phyloP scores from a whole-genome alignment of 1,140 invertebrate genomes.

The Cheumatopsyche charites region DNA sequence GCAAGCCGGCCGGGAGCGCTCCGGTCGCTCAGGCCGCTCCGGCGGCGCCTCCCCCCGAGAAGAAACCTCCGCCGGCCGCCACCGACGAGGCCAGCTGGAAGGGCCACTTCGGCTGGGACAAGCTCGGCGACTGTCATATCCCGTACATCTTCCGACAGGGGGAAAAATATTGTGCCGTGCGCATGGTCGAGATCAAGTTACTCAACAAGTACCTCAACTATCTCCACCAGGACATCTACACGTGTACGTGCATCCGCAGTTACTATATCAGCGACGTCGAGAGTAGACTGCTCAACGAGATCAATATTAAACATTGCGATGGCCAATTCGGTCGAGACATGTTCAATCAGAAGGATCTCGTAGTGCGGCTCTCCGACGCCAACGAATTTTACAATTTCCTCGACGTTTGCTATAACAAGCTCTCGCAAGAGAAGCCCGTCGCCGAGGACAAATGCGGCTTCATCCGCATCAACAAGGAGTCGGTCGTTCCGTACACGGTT shows the following conservation, averaged over 20 bases:
- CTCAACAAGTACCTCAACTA: conserved; percentile 85
- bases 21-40: conserved; percentile 51
- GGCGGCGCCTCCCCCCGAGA: conserved; percentile 52
- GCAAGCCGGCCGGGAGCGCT: conserved; percentile 53
- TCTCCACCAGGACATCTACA: conserved; percentile 82
- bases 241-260: conserved; percentile 87
- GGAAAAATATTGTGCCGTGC: conserved; percentile 88
- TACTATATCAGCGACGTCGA: conserved; percentile 93
- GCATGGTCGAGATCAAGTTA: conserved; percentile 88
- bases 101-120: conserved; percentile 89
- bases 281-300: conserved; percentile 88
- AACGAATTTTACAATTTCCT: conserved; percentile 90
- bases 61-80: conserved; percentile 60
- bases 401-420: conserved; percentile 85
- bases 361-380: conserved; percentile 85
- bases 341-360: conserved; percentile 89
- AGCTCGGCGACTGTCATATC: conserved; percentile 82
- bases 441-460: conserved; percentile 87
- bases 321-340: conserved; percentile 85
- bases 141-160: conserved; percentile 84
- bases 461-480: conserved; percentile 91
- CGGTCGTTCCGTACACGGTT: conserved; percentile 90
- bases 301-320: conserved; percentile 92
- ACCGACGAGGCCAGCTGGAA: conserved; percentile 80
- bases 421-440: conserved; percentile 66